Percentiles rank a stretch among this genome's conserved stretches.
Evolutionary conservation across 2,888 invertebrate genomes (phyloP).

Genomic region (Diarsia brunnea): DNA sequence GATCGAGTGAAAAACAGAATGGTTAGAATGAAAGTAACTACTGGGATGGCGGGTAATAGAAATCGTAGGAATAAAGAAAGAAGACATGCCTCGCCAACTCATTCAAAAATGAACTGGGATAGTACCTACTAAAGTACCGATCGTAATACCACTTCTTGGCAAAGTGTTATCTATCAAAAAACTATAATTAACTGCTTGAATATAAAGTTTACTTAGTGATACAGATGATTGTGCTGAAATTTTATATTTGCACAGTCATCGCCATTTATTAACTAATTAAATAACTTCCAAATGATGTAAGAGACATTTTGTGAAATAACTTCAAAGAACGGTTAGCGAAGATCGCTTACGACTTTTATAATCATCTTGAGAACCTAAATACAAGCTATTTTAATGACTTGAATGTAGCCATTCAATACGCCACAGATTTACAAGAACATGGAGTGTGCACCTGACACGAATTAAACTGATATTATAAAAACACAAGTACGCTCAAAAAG

Average conservation of each 20-base stretch:
- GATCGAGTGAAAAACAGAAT: too few species aligned
- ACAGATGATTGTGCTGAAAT: slow-evolving; percentile 1
- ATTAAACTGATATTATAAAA: neutral
- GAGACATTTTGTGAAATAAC: slow-evolving; percentile 13
- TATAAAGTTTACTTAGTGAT: neutral
- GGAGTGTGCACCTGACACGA: neutral
- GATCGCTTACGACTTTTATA: slow-evolving; percentile 42
- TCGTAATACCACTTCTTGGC: too few species aligned
- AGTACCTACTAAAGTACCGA: too few species aligned
- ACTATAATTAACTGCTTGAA: too few species aligned
- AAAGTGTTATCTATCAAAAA: too few species aligned
- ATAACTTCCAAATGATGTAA: slow-evolving; percentile 31
- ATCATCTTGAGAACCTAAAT: slow-evolving; percentile 29
- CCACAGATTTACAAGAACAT: slow-evolving; percentile 3
- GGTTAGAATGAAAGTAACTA: too few species aligned
- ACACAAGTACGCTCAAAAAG: neutral
- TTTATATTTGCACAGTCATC: neutral
- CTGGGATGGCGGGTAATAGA: too few species aligned
- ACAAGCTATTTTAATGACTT: slow-evolving; percentile 19
- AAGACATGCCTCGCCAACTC: too few species aligned
- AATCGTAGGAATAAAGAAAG: too few species aligned
- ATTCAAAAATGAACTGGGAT: too few species aligned
- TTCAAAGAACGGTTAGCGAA: slow-evolving; percentile 14
- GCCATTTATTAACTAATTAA: slow-evolving; percentile 5
- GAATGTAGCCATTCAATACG: slow-evolving; percentile 7